phyloP scores from a whole-genome alignment of 2,113 vertebrate species.

The Poeciliopsis prolifica region DNA sequence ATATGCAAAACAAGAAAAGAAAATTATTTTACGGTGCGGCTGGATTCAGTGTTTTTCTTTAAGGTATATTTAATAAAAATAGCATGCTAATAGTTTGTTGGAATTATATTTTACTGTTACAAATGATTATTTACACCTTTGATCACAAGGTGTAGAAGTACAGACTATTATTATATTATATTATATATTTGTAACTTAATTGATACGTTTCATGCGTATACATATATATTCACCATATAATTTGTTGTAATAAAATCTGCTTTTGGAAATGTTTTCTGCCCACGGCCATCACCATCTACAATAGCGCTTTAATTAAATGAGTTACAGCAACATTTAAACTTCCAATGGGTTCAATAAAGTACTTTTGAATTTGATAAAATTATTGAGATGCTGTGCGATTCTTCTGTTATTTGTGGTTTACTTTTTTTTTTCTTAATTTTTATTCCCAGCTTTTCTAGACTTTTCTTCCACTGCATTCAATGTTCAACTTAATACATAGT shows the following conservation, averaged over 20 bases:
- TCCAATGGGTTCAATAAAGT: too few relatives aligned
- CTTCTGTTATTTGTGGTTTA: background rate
- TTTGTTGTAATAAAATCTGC: too few relatives aligned
- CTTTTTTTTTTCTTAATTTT: background rate
- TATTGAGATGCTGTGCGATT: background rate
- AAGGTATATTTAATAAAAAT: background rate
- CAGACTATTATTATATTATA: background rate
- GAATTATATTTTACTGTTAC: background rate
- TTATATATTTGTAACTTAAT: background rate
- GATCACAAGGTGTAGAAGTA: background rate
- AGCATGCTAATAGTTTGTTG: background rate
- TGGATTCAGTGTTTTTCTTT: background rate
- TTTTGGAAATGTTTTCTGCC: too few relatives aligned
- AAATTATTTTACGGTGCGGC: background rate
- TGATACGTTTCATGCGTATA: background rate
- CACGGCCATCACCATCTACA: too few relatives aligned
- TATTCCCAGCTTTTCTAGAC: background rate
- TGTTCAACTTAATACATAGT: constrained; percentile 19
- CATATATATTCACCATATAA: too few relatives aligned
- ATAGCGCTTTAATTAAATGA: too few relatives aligned
- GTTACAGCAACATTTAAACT: too few relatives aligned
- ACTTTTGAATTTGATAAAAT: too few relatives aligned
- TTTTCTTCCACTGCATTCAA: background rate
- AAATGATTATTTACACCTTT: background rate
- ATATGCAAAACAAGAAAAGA: background rate